Evolutionary conservation across 2,113 vertebrate species (phyloP), one percentile per base, ranked within the genome.

Genomic region (Bucco capensis): DNA sequence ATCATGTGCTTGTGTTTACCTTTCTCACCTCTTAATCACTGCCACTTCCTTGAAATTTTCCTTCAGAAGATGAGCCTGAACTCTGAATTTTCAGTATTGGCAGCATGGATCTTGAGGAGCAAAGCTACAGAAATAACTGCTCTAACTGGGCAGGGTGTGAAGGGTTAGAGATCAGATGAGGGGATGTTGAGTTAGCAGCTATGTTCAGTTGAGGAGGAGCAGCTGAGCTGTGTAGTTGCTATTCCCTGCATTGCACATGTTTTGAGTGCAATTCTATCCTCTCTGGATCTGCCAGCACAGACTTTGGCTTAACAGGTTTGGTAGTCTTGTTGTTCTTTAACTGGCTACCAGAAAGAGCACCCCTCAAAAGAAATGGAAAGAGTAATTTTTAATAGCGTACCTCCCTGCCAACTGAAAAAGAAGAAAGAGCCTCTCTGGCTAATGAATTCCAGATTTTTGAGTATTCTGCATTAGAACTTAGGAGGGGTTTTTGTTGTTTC

Each of bases 221-320:
- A 73, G 51, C 64, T 44, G 58, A 83, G 37, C 37, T 37, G 19
- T 61, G 24, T 57, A 9, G 8, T 66, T 89, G 42, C 79, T 77
- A 33, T 57, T 79, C 27, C 18, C 37, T 42, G 25, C 1, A 0
- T 22, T 62, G 28, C 2, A 7, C 21, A 5, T 8, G 3, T 69
- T 73, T 83, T 35, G 58, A 38, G 16, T 1, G 2, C 14, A 19
- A 5, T 62, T 38, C 24, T 77, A 16, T 70, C 19, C 46, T 54
- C 31, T 83, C 12, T 35, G 12, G 18, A 12, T 83, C 42, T 83
- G 35, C 16, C 35, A 24, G 4, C 18, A 19, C 30, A 78, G 51
- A 21, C 12, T 28, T 67, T 74, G 47, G 12, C 21, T 81, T 62
- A 71, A 62, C 10, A 42, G 21, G 9, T 83, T 62, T 24, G 11